A percentile compares a stretch with the other conserved stretches of the same genome.
These are phyloP conservation scores for Chrysochloris asiatica DNA, from an alignment of 2,113 vertebrate species.

Conservation along the genomic window DNA sequence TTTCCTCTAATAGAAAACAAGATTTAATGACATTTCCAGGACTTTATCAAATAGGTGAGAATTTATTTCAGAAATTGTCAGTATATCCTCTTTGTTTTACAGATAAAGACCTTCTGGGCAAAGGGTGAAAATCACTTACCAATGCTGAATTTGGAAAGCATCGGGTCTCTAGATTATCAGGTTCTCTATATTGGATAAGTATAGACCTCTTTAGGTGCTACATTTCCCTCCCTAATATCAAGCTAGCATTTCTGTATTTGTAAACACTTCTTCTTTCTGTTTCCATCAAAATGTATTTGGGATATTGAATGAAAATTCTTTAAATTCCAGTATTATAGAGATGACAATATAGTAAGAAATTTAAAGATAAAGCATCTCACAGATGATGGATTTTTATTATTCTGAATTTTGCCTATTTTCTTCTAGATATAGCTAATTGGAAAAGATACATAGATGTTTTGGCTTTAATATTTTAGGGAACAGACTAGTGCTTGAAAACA, in stretches of 20 bases:
- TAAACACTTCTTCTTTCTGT: conserved; percentile 67
- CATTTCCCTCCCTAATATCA: conserved; percentile 36
- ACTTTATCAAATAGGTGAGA: not conserved
- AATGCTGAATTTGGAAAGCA: too few relatives aligned
- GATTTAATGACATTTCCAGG: conserved; percentile 54
- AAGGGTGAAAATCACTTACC: not conserved
- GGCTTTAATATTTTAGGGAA: not conserved
- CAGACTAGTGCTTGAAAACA: not conserved
- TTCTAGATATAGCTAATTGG: not conserved
- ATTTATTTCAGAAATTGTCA: not conserved
- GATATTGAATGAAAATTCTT: conserved; percentile 61
- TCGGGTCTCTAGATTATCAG: not conserved
- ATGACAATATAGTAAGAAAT: conserved; percentile 58
- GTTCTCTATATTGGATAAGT: not conserved
- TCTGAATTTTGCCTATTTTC: not conserved
- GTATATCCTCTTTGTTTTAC: not conserved
- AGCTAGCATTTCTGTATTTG: not conserved
- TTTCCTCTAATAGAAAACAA: conserved; percentile 66
- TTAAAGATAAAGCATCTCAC: not conserved
- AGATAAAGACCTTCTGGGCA: not conserved
- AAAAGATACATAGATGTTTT: not conserved
- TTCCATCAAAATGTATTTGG: conserved; percentile 61
- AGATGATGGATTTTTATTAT: not conserved
- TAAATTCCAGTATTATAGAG: conserved; percentile 60
- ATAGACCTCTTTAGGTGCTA: not conserved